These are phyloP conservation scores for Pheucticus melanocephalus DNA, from an alignment of 2,113 vertebrate genomes.

Conservation along the genomic window DNA sequence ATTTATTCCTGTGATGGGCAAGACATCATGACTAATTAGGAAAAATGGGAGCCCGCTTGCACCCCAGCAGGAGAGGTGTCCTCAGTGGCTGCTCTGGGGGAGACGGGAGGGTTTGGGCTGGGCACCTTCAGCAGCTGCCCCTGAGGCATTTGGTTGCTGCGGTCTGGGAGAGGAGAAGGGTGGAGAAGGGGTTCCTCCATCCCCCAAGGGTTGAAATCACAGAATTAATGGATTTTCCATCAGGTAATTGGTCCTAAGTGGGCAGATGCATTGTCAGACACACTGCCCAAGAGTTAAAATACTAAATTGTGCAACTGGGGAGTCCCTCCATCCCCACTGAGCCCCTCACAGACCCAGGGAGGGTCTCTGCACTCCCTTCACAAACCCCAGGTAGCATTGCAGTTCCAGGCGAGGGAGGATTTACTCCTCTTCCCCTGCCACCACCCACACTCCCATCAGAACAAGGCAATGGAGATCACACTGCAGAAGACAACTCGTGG, in stretches of 20 bases:
- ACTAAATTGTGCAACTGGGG: neutral
- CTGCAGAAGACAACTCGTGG: neutral
- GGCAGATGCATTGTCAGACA: fast-evolving
- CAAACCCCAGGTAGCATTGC: neutral
- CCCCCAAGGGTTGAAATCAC: fast-evolving
- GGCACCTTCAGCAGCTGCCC: neutral
- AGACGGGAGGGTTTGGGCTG: fast-evolving
- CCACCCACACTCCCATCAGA: neutral
- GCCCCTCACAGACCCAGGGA: neutral
- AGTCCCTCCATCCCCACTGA: neutral
- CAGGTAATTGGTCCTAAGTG: fast-evolving
- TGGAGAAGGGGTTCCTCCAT: neutral
- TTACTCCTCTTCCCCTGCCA: neutral
- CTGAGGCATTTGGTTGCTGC: neutral
- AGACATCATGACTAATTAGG: constrained; percentile 77
- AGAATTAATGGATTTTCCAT: fast-evolving
- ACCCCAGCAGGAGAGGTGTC: constrained; percentile 13
- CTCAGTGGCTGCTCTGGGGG: neutral
- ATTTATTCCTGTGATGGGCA: constrained; percentile 79
- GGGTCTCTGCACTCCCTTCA: neutral
- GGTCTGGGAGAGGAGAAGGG: neutral
- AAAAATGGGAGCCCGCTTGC: constrained; percentile 66
- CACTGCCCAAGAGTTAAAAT: neutral
- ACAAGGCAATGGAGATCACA: neutral
- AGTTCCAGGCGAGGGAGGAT: neutral